Evolutionary conservation across 2,113 vertebrate species (phyloP).

Genomic region (Burhinus bistriatus): DNA sequence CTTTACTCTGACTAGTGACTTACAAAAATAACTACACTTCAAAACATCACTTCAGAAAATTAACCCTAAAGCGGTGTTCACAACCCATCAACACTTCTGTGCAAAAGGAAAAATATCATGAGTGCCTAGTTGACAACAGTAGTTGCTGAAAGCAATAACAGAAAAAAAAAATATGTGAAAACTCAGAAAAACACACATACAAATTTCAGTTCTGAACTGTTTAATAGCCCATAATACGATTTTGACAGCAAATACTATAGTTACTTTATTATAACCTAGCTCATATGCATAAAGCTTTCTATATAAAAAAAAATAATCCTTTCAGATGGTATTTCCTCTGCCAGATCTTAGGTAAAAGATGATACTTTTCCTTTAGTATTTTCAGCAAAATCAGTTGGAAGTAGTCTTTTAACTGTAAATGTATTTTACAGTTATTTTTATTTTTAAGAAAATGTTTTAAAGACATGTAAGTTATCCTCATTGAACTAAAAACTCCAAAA

Average conservation of each 20-base stretch:
- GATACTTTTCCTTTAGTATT: neutral
- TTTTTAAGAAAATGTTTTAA: neutral
- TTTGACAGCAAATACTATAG: neutral
- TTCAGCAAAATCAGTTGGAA: neutral
- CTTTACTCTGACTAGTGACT: neutral
- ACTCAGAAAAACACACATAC: neutral
- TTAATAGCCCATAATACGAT: neutral
- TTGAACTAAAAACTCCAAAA: neutral
- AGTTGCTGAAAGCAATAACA: neutral
- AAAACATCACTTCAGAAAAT: slow-evolving; percentile 33
- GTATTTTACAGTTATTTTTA: neutral
- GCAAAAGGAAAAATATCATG: neutral
- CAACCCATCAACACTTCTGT: neutral
- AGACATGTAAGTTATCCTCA: neutral
- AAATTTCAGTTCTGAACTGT: neutral
- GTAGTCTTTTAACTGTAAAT: neutral
- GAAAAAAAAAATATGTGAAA: neutral
- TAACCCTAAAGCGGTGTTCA: neutral
- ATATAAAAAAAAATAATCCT: neutral
- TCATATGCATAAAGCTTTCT: neutral
- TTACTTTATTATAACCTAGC: neutral
- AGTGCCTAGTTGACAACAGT: neutral
- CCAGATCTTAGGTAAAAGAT: neutral
- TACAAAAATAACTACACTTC: slow-evolving; percentile 41
- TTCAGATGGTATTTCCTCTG: neutral